phyloP scores from a whole-genome alignment of 2,113 vertebrate genomes.

The Trogon melanurus region DNA sequence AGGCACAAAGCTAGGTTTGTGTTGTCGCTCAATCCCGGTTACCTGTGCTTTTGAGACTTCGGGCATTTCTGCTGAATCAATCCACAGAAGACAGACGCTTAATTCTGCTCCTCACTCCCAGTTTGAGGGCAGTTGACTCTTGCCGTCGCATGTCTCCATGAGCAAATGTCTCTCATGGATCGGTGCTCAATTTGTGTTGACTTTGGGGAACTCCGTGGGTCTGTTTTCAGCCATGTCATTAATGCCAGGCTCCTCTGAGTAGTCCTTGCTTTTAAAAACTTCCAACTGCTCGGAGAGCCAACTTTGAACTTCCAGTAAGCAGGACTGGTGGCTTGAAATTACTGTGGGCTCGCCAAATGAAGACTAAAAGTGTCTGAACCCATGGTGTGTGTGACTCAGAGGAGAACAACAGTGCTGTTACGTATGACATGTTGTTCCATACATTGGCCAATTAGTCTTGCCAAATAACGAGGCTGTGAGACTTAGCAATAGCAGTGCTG shows the following conservation, averaged over 20 bases:
- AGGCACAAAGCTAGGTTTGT: not conserved
- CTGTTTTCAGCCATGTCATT: not conserved
- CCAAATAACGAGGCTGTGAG: not conserved
- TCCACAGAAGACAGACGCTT: not conserved
- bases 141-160: not conserved
- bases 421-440: not conserved
- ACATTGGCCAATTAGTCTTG: constrained; percentile 1
- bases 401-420: not conserved
- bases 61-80: not conserved
- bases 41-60: not conserved
- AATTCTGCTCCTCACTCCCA: not conserved
- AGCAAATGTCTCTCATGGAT: not conserved
- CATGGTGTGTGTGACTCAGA: constrained; percentile 24
- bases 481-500: not conserved
- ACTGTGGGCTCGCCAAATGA: rapidly evolving
- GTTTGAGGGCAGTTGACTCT: not conserved
- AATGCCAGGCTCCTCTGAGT: not conserved
- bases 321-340: not conserved
- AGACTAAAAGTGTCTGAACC: not conserved
- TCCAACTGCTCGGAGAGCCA: not conserved
- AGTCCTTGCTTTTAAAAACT: not conserved
- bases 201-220: not conserved
- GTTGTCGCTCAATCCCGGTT: not conserved
- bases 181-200: not conserved
- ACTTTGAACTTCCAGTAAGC: not conserved